phyloP scores from a whole-genome alignment of 2,888 invertebrate species.

The Helobdella robusta region DNA sequence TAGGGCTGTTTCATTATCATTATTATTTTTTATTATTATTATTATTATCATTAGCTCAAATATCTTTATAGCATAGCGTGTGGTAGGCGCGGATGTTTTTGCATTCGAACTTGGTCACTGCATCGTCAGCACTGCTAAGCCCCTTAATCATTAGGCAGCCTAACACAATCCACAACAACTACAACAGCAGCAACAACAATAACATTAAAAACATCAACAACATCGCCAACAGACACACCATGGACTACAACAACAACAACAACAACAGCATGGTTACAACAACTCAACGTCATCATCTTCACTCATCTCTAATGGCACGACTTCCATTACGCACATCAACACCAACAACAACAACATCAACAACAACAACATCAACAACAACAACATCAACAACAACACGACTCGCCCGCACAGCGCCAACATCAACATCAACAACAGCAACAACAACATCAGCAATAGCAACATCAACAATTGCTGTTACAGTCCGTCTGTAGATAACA shows the following conservation, averaged over 20 bases:
- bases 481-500: no score
- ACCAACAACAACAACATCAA: no score
- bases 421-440: no score
- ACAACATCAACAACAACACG: conserved; percentile 2
- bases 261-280: neutral
- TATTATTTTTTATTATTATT: neutral
- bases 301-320: no score
- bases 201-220: conserved; percentile 1
- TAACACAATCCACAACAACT: neutral
- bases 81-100: no score
- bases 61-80: neutral
- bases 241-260: conserved; percentile 12
- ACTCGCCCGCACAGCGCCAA: neutral
- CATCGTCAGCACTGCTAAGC: neutral
- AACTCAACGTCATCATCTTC: no score
- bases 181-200: neutral
- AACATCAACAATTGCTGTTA: no score
- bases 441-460: no score
- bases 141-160: neutral
- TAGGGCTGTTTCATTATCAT: no score
- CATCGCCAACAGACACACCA: neutral
- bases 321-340: no score
- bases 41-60: neutral
- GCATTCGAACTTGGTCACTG: no score
- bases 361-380: no score